A percentile compares a stretch with the other conserved stretches of the same genome.
phyloP scores from a whole-genome alignment of 2,797 vertebrate genomes.

The Erethizon dorsatum region DNA sequence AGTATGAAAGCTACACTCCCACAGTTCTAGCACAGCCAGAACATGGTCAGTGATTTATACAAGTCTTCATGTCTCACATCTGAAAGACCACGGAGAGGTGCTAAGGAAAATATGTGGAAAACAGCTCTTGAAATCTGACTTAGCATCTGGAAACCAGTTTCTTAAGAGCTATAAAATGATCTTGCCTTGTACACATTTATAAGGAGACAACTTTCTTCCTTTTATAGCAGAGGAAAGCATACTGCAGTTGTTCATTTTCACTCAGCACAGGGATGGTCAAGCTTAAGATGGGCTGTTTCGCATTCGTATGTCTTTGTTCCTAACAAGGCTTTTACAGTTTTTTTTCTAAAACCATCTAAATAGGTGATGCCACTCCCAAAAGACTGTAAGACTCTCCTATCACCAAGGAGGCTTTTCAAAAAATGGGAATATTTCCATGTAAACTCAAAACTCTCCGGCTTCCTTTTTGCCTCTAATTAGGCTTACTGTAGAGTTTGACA shows the following conservation, averaged over 20 bases:
- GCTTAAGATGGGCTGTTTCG: background rate
- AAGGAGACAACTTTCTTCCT: background rate
- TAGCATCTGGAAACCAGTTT: constrained; percentile 65
- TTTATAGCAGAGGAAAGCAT: background rate
- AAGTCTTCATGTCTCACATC: background rate
- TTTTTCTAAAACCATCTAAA: constrained; percentile 30
- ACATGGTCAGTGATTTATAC: background rate
- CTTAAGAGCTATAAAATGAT: background rate
- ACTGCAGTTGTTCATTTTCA: background rate
- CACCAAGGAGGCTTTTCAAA: constrained; percentile 18
- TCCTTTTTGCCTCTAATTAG: constrained; percentile 5
- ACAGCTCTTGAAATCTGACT: constrained; percentile 46
- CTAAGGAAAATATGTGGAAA: background rate
- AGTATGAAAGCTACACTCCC: background rate
- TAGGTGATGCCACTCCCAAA: background rate
- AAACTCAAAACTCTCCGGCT: constrained; percentile 52
- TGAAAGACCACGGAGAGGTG: constrained; percentile 12
- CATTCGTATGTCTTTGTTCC: background rate
- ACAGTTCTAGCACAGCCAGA: background rate
- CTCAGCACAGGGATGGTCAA: background rate
- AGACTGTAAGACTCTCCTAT: background rate
- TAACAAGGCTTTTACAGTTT: background rate
- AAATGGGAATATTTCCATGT: constrained; percentile 21
- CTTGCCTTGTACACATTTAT: background rate
- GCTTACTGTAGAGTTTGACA: background rate